Conservation (phyloP, 1,140 invertebrate species). For the Diplogasteroides magnus region DNA sequence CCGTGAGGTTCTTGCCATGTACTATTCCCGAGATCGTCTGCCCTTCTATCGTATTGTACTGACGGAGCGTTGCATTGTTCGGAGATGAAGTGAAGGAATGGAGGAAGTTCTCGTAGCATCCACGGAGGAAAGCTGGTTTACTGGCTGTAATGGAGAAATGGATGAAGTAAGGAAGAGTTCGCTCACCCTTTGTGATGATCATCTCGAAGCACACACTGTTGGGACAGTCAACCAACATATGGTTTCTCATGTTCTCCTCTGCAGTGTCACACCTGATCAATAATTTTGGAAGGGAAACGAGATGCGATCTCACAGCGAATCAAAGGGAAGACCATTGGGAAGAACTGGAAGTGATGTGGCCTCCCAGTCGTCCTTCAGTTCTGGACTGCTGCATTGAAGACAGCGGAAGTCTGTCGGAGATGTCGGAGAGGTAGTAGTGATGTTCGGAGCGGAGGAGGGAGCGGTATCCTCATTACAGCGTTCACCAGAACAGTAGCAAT, state of each 20-base stretch:
- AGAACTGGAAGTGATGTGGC: neutral
- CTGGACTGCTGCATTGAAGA: conserved; percentile 1
- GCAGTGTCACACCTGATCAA: neutral
- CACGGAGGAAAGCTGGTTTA: neutral
- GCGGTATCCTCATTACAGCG: neutral
- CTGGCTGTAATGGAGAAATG: neutral
- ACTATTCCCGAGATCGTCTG: too few relatives aligned
- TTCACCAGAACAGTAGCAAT: neutral
- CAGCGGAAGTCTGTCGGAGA: neutral
- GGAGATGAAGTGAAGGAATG: neutral
- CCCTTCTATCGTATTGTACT: neutral
- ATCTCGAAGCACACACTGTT: too few relatives aligned
- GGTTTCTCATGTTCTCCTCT: neutral
- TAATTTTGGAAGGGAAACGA: neutral
- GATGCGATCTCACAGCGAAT: neutral
- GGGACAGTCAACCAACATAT: too few relatives aligned
- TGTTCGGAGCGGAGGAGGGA: too few relatives aligned
- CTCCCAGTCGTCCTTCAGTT: conserved; percentile 8
- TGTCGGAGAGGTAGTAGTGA: too few relatives aligned
- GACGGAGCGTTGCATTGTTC: neutral
- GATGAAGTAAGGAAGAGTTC: neutral
- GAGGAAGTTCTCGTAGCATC: neutral
- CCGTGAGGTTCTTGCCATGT: neutral
- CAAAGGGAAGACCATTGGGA: neutral
- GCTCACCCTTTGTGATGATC: neutral